phyloP scores from a whole-genome alignment of 1,140 invertebrate genomes.

The Trichonephila clavata region DNA sequence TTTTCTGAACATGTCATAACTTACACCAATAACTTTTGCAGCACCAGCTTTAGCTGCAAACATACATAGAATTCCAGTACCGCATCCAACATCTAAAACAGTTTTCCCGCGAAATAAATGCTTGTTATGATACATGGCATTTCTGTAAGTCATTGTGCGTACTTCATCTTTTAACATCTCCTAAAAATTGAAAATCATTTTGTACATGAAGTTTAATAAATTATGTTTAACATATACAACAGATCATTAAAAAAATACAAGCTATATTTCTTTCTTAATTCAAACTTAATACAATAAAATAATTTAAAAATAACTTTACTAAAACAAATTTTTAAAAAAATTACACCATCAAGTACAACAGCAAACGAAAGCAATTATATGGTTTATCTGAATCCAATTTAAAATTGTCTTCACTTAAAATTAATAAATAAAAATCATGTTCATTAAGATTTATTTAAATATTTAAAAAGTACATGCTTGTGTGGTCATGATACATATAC shows the following conservation, averaged over 20 bases:
- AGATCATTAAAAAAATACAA: background rate
- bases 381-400: too few relatives aligned
- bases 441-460: too few relatives aligned
- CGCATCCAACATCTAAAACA: conserved; percentile 99
- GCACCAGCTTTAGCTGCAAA: conserved; percentile 99
- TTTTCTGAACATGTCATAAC: conserved; percentile 66
- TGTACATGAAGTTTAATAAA: background rate
- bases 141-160: conserved; percentile 97
- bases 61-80: conserved; percentile 99
- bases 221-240: too few relatives aligned
- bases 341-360: too few relatives aligned
- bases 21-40: conserved; percentile 92
- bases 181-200: conserved; percentile 78
- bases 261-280: background rate
- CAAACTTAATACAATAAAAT: background rate
- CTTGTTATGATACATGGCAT: conserved; percentile 99
- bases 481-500: too few relatives aligned
- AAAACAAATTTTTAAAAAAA: too few relatives aligned
- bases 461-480: too few relatives aligned
- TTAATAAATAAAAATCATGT: too few relatives aligned
- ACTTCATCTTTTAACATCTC: conserved; percentile 99
- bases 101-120: conserved; percentile 95
- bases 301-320: background rate
- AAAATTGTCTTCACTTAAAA: too few relatives aligned
- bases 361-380: too few relatives aligned